Conservation (phyloP, 1,140 invertebrate genomes). For the Apis dorsata region DNA sequence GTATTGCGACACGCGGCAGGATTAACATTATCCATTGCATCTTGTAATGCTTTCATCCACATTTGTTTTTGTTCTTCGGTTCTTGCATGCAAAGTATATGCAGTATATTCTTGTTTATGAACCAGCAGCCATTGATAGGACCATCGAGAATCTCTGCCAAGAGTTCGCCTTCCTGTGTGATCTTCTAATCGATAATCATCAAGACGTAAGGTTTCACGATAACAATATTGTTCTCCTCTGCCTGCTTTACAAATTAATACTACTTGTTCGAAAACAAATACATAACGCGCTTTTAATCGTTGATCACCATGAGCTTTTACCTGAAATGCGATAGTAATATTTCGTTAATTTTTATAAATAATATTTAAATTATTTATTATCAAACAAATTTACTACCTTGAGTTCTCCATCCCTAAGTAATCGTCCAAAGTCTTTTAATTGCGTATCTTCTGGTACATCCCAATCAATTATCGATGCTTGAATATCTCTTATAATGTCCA, state of each 20-base stretch:
- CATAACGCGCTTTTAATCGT: slow-evolving; percentile 91
- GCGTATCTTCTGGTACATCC: slow-evolving; percentile 88
- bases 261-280: slow-evolving; percentile 98
- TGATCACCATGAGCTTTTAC: slow-evolving; percentile 94
- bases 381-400: slow-evolving; percentile 80
- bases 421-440: slow-evolving; percentile 93
- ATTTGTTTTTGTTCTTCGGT: slow-evolving; percentile 92
- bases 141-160: slow-evolving; percentile 87
- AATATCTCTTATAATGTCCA: slow-evolving; percentile 94
- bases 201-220: slow-evolving; percentile 91
- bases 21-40: slow-evolving; percentile 96
- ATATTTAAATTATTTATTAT: background rate
- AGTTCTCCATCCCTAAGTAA: slow-evolving; percentile 96
- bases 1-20: slow-evolving; percentile 88
- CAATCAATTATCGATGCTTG: slow-evolving; percentile 91
- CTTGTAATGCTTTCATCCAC: slow-evolving; percentile 95
- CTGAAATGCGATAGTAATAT: slow-evolving; percentile 51
- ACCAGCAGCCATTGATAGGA: slow-evolving; percentile 91
- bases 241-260: slow-evolving; percentile 96
- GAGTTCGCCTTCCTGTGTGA: slow-evolving; percentile 82
- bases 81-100: slow-evolving; percentile 94
- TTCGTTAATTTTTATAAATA: background rate
- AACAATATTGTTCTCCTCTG: slow-evolving; percentile 95
- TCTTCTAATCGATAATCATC: slow-evolving; percentile 94
- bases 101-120: slow-evolving; percentile 89